Base-by-base conservation (phyloP, 1,140 invertebrate species). In the Ooceraea biroi region DNA sequence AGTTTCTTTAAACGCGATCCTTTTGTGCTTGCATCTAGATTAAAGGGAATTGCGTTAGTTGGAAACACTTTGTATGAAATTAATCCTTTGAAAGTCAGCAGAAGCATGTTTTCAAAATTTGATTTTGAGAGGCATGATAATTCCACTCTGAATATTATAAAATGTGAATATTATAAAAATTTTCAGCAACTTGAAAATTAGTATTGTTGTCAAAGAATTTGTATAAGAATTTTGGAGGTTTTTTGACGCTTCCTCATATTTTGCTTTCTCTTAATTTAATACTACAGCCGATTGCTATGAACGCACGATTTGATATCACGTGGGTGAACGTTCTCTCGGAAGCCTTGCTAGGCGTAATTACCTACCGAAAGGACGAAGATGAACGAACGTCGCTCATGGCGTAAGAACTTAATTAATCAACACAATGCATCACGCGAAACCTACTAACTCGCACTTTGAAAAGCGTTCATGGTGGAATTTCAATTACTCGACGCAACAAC, bases 401-500 rank as follows among this genome's bases (percentile, higher is more conserved):
- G 22, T 60, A 52, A 22, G 22, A 55, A 30, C 48, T 19, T 36
- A 84, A 84, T 84, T 87, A 88, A 87, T 86, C 80, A 76, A 82
- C 7, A 50, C 3, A 63, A 46, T 61, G n/a, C 7, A n/a, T 57
- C 30, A 73, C 58, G 14, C 27, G 11, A n/a, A 50, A 77, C n/a
- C 10, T n/a, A 17, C 19, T 14, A 58, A 48, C 48, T 11, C 36
- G 11, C 36, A 22, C 22, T 1, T 77, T 12, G n/a, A 7, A 7
- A 36, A 36, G 7, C 36, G 36, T 36, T 7, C 36, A 36, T 36
- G 36, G 46, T 50, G 17, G 1, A 3, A 50, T 25, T 27, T 22
- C n/a, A 69, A 69, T 69, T 69, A 27, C 48, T 69, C 22, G 48
- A 50, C 22, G 3, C 25, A 7, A 22, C 3, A 58, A 48, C 8